Evolutionary conservation across 1,140 invertebrate species (phyloP), one percentile per base, ranked within the genome.

Genomic region (Rhyzopertha dominica): DNA sequence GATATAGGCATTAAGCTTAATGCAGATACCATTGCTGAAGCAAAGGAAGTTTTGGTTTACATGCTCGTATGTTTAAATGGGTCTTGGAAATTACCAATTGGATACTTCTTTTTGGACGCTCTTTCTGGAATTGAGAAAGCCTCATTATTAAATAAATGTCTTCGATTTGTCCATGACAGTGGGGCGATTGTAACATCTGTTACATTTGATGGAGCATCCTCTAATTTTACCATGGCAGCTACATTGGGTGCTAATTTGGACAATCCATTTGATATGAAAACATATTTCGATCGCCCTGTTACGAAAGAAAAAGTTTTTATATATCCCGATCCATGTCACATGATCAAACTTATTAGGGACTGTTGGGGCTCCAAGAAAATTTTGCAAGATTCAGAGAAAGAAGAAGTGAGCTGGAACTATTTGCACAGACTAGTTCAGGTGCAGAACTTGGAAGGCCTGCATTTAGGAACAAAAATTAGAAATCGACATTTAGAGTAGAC

Each of bases 81-180:
- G 8, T n/a, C 20, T 8, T 67, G 61, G 51, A 66, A 66, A 45
- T 43, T 67, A 38, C 62, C 65, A 22, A 19, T 66, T 16, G 63
- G 53, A 12, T 65, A 68, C 54, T 65, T 64, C 38, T 46, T 63
- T 32, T 46, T 58, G 19, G 40, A 48, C 35, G 44, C 35, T 17
- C 31, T 64, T 13, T 53, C 28, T 32, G 51, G 45, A 10, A 10
- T 39, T 12, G 45, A 61, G 51, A 48, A 35, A 36, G 49, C 53
- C n/a, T 53, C 53, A 41, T 34, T 66, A 28, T 40, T 62, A 28
- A 52, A 4, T 29, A 48, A 46, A 30, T 34, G 25, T 32, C 48
- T 62, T 12, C 10, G 50, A 24, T 22, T 54, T 30, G 19, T 55
- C 16, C n/a, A 56, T 46, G 40, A 56, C 26, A 36, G 38, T 35